Conservation (phyloP, 2,113 vertebrate species). For the Aegithalos caudatus region DNA sequence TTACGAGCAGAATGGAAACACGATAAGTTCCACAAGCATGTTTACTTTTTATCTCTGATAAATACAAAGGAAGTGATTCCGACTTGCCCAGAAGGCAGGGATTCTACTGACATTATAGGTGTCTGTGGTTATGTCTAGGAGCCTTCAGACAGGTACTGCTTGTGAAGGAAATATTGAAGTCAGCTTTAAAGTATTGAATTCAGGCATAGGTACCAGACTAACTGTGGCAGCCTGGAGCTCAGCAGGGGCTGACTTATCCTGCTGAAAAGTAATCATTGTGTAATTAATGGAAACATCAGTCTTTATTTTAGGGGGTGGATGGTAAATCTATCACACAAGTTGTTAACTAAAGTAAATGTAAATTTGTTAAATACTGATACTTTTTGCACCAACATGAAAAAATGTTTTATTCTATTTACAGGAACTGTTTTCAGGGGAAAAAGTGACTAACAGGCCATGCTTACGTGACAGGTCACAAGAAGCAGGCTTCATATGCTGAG, state of each 20-base stretch:
- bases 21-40: neutral
- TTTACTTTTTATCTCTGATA: neutral
- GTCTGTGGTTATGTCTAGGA: neutral
- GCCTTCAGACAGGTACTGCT: neutral
- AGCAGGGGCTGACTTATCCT: slow-evolving; percentile 1
- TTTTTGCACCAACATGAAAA: neutral
- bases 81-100: neutral
- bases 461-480: neutral
- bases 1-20: neutral
- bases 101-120: neutral
- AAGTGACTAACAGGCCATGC: neutral
- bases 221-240: neutral
- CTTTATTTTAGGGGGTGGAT: neutral
- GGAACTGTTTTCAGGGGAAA: neutral
- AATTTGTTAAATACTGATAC: neutral
- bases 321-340: neutral
- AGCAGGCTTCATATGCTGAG: neutral
- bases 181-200: neutral
- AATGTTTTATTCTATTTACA: neutral
- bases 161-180: neutral
- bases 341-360: neutral
- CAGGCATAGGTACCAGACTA: neutral
- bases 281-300: slow-evolving; percentile 17
- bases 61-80: slow-evolving; percentile 8
- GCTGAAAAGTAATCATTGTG: neutral